Evolutionary conservation across 2,797 vertebrate species (phyloP).

Genomic region (Fistularia commersonii): DNA sequence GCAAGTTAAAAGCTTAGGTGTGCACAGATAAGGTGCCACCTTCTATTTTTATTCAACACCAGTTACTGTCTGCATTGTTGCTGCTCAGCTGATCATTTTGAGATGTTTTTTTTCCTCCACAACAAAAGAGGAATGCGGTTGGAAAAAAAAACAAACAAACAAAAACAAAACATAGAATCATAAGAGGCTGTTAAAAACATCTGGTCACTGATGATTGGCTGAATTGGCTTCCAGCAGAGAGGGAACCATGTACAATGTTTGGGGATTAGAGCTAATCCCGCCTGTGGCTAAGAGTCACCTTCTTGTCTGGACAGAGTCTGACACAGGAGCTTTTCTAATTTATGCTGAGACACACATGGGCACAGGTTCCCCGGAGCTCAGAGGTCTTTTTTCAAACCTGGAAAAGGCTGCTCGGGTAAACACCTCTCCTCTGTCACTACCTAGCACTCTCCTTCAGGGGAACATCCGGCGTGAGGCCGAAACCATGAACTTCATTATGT

Average conservation of each 20-base stretch:
- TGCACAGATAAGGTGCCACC: too few relatives aligned
- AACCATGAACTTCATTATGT: neutral
- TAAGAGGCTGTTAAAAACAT: conserved; percentile 44
- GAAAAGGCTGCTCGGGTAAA: conserved; percentile 45
- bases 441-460: conserved; percentile 23
- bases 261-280: conserved; percentile 67
- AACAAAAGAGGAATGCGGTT: too few relatives aligned
- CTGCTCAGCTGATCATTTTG: too few relatives aligned
- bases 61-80: conserved; percentile 13
- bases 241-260: conserved; percentile 42
- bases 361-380: conserved; percentile 47
- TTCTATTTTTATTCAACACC: neutral
- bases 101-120: neutral
- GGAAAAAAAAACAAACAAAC: too few relatives aligned
- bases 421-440: conserved; percentile 22
- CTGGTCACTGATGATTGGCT: conserved; percentile 43
- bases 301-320: conserved; percentile 67
- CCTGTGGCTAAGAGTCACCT: conserved; percentile 72
- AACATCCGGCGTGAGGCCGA: conserved; percentile 13
- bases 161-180: conserved; percentile 10
- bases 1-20: conserved; percentile 7
- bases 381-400: conserved; percentile 28
- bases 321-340: conserved; percentile 67
- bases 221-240: conserved; percentile 56
- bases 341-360: conserved; percentile 69